Evolutionary conservation across 2,888 invertebrate genomes (phyloP), one percentile per base, ranked within the genome.

Genomic region (Aspidiotus destructor): DNA sequence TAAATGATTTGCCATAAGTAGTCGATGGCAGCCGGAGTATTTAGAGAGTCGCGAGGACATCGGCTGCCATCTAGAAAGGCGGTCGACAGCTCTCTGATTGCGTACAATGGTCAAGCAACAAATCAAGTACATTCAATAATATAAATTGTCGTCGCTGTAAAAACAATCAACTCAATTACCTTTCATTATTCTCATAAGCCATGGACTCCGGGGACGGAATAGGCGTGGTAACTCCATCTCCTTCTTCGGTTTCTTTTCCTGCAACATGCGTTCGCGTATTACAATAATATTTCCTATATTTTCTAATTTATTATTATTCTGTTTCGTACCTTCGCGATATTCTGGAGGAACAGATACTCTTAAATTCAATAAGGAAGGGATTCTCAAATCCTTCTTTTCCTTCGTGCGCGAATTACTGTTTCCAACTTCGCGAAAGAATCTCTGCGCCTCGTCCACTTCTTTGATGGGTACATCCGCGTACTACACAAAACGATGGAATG

Each of bases 301-400:
- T 28, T 28, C 28, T 28, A n/a, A n/a, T n/a, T n/a, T n/a, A n/a
- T n/a, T n/a, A n/a, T n/a, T n/a, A n/a, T n/a, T n/a, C n/a, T n/a
- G n/a, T 5, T 28, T 28, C 28, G n/a, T 11, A 48, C 11, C 48
- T 48, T n/a, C 62, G n/a, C 67, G 17, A 10, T 40, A 67, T 62
- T 72, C 72, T 7, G 70, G 71, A 17, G 73, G 72, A n/a, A 73
- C 70, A 16, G 77, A 73, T 41, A 79, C 74, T 70, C 77, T 77
- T 13, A 79, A 74, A 60, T 79, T 79, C 68, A 79, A 78, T 5
- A 79, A 75, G 71, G 78, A 79, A 9, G 79, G 79, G 52, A 72
- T 72, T 68, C 60, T 60, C 11, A 40, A 64, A 7, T 57, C 58
- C 41, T 70, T 58, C 41, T 67, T 58, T 41, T 67, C 58, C 40